A percentile compares a stretch with the other conserved stretches of the same genome.
Conservation (phyloP, 2,797 vertebrate genomes). For the Halcyon chelicuti region DNA sequence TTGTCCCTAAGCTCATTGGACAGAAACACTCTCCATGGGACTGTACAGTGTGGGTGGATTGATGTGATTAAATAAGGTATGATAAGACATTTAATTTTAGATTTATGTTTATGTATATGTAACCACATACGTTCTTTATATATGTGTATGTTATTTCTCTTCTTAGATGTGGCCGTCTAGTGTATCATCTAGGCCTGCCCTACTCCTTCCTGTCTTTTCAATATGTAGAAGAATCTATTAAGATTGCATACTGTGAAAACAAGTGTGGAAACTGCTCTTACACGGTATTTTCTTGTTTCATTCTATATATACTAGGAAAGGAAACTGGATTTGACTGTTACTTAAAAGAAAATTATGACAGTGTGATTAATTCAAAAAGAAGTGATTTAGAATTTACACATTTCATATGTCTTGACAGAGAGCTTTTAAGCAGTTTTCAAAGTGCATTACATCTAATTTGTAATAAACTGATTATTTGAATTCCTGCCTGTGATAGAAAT, state of each 20-base stretch:
- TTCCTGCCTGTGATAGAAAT: background rate
- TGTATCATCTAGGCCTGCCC: slow-evolving; percentile 89
- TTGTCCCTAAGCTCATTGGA: background rate
- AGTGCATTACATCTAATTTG: background rate
- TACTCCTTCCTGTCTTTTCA: slow-evolving; percentile 85
- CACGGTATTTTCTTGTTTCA: slow-evolving; percentile 79
- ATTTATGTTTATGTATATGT: background rate
- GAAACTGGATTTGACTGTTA: background rate
- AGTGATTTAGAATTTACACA: rapidly evolving
- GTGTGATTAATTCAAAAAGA: background rate
- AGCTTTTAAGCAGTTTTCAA: background rate
- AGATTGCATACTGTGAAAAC: slow-evolving; percentile 86
- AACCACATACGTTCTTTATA: background rate
- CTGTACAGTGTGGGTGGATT: background rate
- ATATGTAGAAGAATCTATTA: slow-evolving; percentile 89
- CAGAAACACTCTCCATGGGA: background rate
- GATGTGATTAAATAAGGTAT: background rate
- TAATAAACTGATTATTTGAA: background rate
- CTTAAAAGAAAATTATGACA: background rate
- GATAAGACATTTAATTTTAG: background rate
- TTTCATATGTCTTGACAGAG: background rate
- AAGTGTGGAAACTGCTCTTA: slow-evolving; percentile 87
- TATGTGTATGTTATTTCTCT: background rate
- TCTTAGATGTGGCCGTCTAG: slow-evolving; percentile 91
- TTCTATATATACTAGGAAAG: background rate